Evolutionary conservation across 2,113 vertebrate species (phyloP).

Genomic region (Panthera uncia): DNA sequence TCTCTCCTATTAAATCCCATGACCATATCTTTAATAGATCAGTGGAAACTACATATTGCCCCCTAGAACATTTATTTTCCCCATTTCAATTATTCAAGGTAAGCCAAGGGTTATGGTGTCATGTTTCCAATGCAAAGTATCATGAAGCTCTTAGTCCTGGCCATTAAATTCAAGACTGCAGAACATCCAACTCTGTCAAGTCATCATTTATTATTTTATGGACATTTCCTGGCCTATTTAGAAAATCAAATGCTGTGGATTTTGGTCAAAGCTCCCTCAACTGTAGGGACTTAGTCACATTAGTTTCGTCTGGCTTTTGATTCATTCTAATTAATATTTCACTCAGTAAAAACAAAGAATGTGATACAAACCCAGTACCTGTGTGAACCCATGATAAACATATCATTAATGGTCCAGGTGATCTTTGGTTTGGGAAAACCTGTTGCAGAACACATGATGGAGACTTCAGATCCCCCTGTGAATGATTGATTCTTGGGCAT

Average conservation of each 20-base stretch:
- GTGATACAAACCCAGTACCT: slow-evolving; percentile 84
- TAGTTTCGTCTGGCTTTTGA: not conserved
- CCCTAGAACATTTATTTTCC: not conserved
- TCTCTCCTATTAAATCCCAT: not conserved
- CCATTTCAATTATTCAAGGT: not conserved
- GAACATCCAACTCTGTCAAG: not conserved
- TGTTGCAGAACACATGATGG: slow-evolving; percentile 90
- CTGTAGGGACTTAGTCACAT: not conserved
- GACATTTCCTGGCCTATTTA: not conserved
- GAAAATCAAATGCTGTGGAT: not conserved
- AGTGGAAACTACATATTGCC: not conserved
- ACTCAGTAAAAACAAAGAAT: slow-evolving; percentile 15
- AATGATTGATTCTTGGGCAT: slow-evolving; percentile 94
- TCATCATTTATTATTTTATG: not conserved
- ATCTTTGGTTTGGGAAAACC: slow-evolving; percentile 92
- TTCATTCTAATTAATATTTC: not conserved
- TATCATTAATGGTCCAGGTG: slow-evolving; percentile 94
- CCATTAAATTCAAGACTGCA: not conserved
- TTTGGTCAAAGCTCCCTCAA: slow-evolving; percentile 28
- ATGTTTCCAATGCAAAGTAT: not conserved
- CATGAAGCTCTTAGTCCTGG: not conserved
- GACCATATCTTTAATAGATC: not conserved
- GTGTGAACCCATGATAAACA: slow-evolving; percentile 91
- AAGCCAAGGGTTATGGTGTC: not conserved
- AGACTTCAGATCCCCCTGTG: slow-evolving; percentile 89